phyloP scores from a whole-genome alignment of 92 coral and sea anemone genomes.

The Scolanthus callimorphus region DNA sequence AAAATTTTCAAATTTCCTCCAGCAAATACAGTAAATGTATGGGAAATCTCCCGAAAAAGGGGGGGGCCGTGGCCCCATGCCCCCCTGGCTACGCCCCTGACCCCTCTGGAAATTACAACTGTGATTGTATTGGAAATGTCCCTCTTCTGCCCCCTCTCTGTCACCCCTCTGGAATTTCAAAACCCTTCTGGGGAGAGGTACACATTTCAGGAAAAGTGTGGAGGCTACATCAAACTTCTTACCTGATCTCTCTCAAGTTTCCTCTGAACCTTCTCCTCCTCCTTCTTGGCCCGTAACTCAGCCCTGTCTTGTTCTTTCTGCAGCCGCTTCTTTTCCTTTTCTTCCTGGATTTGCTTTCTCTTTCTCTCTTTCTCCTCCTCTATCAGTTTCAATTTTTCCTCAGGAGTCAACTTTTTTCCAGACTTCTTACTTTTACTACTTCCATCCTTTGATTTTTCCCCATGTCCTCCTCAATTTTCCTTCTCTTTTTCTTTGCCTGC shows the following conservation, averaged over 20 bases:
- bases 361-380: constrained; percentile 71
- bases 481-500: constrained; percentile 58
- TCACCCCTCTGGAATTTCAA: no score
- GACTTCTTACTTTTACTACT: constrained; percentile 28
- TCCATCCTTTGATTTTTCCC: constrained; percentile 21
- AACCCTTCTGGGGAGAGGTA: not conserved
- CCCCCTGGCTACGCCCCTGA: no score
- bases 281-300: constrained; percentile 58
- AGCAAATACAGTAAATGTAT: no score
- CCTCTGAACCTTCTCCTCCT: constrained; percentile 65
- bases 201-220: not conserved
- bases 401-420: constrained; percentile 50
- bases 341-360: constrained; percentile 56
- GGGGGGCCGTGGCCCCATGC: no score
- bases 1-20: no score
- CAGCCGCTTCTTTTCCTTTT: constrained; percentile 58
- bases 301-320: constrained; percentile 68
- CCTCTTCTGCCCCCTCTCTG: no score
- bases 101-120: no score
- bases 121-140: no score
- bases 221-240: not conserved
- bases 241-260: constrained; percentile 87
- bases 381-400: constrained; percentile 55
- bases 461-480: constrained; percentile 42
- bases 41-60: no score